Evolutionary conservation across 2,888 invertebrate genomes (phyloP).

Genomic region (Meghimatium bilineatum): DNA sequence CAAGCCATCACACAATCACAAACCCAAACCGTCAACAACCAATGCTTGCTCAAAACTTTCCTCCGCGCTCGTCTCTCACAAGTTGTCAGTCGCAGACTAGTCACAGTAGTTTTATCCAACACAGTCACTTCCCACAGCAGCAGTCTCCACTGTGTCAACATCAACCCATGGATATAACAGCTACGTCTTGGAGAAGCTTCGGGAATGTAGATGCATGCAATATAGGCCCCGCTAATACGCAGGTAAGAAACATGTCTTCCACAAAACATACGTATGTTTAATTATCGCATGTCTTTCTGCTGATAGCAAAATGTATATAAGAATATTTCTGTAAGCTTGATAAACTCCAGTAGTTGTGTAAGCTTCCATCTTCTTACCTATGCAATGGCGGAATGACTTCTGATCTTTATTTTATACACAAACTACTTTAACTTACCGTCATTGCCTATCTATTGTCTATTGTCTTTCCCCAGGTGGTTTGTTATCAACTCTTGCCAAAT

Average conservation of each 20-base stretch:
- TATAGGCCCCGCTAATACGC: not conserved
- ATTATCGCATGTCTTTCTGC: too few relatives aligned
- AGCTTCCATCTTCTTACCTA: too few relatives aligned
- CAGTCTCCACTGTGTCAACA: slow-evolving; percentile 18
- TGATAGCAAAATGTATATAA: too few relatives aligned
- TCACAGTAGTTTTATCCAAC: slow-evolving; percentile 41
- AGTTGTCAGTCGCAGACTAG: slow-evolving; percentile 60
- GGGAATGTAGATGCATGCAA: slow-evolving; percentile 12
- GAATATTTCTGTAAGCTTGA: too few relatives aligned
- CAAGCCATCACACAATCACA: slow-evolving; percentile 19
- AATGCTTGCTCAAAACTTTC: slow-evolving; percentile 2
- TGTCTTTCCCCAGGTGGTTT: too few relatives aligned
- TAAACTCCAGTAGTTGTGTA: too few relatives aligned
- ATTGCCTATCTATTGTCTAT: too few relatives aligned
- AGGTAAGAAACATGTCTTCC: slow-evolving; percentile 23
- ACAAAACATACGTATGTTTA: too few relatives aligned
- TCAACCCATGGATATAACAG: slow-evolving; percentile 20
- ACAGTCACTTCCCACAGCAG: slow-evolving; percentile 32
- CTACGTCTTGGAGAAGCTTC: slow-evolving; percentile 14
- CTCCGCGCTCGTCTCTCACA: slow-evolving; percentile 63
- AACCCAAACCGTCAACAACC: slow-evolving; percentile 14
- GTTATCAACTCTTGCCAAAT: too few relatives aligned
- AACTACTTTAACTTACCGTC: too few relatives aligned
- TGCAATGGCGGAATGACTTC: too few relatives aligned
- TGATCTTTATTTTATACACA: too few relatives aligned